Conservation (phyloP, 1,140 invertebrate species). For the Calephelis nemesis region DNA sequence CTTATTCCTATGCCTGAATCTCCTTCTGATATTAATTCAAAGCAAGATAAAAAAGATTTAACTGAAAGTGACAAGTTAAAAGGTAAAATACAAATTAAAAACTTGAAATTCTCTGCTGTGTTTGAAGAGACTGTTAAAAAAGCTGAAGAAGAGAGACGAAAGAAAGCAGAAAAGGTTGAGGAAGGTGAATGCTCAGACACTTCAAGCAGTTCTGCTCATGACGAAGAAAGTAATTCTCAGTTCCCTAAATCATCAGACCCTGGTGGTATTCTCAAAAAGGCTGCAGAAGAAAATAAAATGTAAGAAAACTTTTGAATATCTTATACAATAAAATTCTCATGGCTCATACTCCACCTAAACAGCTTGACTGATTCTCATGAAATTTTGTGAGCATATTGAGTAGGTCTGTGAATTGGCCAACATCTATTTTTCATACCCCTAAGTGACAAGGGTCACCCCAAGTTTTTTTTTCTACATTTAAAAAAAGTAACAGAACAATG, state of each 20-base stretch:
- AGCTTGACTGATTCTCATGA: too few species aligned
- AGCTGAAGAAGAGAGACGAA: slow-evolving; percentile 82
- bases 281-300: slow-evolving; percentile 74
- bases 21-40: slow-evolving; percentile 43
- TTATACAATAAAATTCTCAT: too few species aligned
- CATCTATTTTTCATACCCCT: too few species aligned
- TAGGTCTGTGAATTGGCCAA: too few species aligned
- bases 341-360: too few species aligned
- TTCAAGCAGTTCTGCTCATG: slow-evolving; percentile 77
- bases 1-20: slow-evolving; percentile 62
- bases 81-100: slow-evolving; percentile 81
- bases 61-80: slow-evolving; percentile 65
- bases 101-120: slow-evolving; percentile 83
- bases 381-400: too few species aligned
- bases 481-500: not conserved
- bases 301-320: slow-evolving; percentile 37
- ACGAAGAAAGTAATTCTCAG: slow-evolving; percentile 72
- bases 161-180: slow-evolving; percentile 82
- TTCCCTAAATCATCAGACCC: slow-evolving; percentile 71
- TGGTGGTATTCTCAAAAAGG: slow-evolving; percentile 70
- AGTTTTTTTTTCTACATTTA: not conserved
- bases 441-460: too few species aligned
- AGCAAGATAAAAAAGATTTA: slow-evolving; percentile 49
- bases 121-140: slow-evolving; percentile 84
- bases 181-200: slow-evolving; percentile 83